Conservation (phyloP, 2,888 invertebrate genomes). For the Sminthurides aquaticus region DNA sequence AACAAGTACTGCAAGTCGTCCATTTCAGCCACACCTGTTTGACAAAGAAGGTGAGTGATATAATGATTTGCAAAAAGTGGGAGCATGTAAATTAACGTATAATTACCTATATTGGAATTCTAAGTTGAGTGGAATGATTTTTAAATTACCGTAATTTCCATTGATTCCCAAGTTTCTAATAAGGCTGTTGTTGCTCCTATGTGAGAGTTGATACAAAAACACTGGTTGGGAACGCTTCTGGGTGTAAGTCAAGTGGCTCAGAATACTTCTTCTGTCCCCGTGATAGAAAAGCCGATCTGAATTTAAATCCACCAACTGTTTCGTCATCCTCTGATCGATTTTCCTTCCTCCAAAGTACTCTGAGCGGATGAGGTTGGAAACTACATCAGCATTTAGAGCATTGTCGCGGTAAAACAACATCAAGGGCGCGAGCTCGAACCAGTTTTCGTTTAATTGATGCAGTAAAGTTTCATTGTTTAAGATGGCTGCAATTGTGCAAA, state of each 20-base stretch:
- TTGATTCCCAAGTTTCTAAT: constrained; percentile 15
- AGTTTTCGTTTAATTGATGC: constrained; percentile 52
- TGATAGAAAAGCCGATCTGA: constrained; percentile 37
- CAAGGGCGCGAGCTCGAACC: constrained; percentile 56
- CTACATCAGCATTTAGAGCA: constrained; percentile 47
- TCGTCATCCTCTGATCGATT: constrained; percentile 31
- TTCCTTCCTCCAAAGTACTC: constrained; percentile 50
- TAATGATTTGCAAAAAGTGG: too few species aligned
- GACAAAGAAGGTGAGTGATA: too few species aligned
- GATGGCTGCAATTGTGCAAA: constrained; percentile 10
- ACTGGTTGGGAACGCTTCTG: constrained; percentile 28
- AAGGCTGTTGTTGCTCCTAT: constrained; percentile 31
- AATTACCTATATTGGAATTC: too few species aligned
- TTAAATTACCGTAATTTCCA: constrained; percentile 22
- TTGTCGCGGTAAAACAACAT: constrained; percentile 52
- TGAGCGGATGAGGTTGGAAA: constrained; percentile 53
- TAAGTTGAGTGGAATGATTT: too few species aligned
- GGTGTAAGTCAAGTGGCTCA: constrained; percentile 31
- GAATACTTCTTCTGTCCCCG: constrained; percentile 31
- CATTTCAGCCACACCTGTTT: constrained; percentile 33
- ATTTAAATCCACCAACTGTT: constrained; percentile 31
- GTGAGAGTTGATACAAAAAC: constrained; percentile 32
- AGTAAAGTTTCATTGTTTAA: background rate
- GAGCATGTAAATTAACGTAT: too few species aligned
- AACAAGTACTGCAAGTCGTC: constrained; percentile 34